Percentiles rank a stretch among this genome's conserved stretches.
Evolutionary conservation across 2,797 vertebrate genomes (phyloP).

Genomic region (Echiichthys vipera): DNA sequence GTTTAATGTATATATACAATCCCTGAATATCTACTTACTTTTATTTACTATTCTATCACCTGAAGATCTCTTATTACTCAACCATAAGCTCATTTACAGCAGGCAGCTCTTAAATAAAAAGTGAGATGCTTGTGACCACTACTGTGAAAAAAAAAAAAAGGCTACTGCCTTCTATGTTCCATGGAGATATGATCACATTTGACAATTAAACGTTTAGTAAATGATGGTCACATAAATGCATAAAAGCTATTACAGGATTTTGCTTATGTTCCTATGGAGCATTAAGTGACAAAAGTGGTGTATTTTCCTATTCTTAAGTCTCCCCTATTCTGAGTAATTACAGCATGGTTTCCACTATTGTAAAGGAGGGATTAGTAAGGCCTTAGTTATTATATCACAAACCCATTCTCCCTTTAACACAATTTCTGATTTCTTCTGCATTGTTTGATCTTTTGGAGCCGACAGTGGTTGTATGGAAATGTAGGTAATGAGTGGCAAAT

Average conservation of each 20-base stretch:
- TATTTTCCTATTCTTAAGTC: slow-evolving; percentile 64
- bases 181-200: neutral
- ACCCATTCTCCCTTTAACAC: slow-evolving; percentile 43
- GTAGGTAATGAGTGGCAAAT: slow-evolving; percentile 54
- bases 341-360: slow-evolving; percentile 63
- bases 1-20: neutral
- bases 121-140: neutral
- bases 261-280: slow-evolving; percentile 52
- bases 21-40: neutral
- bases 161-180: neutral
- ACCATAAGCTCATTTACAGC: neutral
- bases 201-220: neutral
- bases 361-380: slow-evolving; percentile 40
- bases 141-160: slow-evolving; percentile 12
- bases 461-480: slow-evolving; percentile 49
- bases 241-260: slow-evolving; percentile 7
- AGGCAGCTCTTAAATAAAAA: neutral
- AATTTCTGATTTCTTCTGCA: slow-evolving; percentile 37
- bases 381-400: slow-evolving; percentile 50
- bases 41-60: neutral
- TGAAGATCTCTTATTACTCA: neutral
- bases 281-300: slow-evolving; percentile 56
- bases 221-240: neutral
- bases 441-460: slow-evolving; percentile 56
- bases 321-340: slow-evolving; percentile 64